Evolutionary conservation across 2,113 vertebrate species (phyloP).

Genomic region (Triplophysa dalaica): DNA sequence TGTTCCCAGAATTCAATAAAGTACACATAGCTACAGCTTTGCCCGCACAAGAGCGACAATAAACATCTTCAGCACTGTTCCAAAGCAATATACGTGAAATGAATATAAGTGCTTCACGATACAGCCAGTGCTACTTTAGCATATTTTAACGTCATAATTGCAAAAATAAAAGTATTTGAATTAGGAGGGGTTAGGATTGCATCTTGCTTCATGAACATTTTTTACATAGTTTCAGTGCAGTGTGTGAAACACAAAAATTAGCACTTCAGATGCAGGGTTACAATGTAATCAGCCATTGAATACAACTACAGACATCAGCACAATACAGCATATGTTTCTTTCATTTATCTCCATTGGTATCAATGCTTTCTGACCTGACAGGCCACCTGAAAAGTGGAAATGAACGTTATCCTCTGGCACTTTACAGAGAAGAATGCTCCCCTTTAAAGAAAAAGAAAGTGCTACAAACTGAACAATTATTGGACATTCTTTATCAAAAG

Average conservation of each 20-base stretch:
- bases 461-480: constrained; percentile 23
- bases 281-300: constrained; percentile 4
- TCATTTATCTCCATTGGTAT: neutral
- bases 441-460: constrained; percentile 31
- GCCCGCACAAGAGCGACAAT: neutral
- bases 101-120: neutral
- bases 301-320: neutral
- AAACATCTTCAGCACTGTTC: constrained; percentile 8
- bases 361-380: constrained; percentile 21
- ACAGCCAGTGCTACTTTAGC: too few species aligned
- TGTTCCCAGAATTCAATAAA: constrained; percentile 19
- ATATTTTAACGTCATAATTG: neutral
- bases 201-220: neutral
- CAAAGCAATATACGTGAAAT: constrained; percentile 2
- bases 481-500: constrained; percentile 15
- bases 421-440: constrained; percentile 5
- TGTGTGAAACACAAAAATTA: too few species aligned
- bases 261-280: neutral
- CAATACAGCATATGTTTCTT: constrained; percentile 20
- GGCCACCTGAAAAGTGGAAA: constrained; percentile 7
- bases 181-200: too few species aligned
- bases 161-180: too few species aligned
- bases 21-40: neutral
- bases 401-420: constrained; percentile 30
- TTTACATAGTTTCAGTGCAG: too few species aligned